A percentile compares a stretch with the other conserved stretches of the same genome.
Conservation (phyloP, 2,888 invertebrate genomes). For the Plebejus argus region DNA sequence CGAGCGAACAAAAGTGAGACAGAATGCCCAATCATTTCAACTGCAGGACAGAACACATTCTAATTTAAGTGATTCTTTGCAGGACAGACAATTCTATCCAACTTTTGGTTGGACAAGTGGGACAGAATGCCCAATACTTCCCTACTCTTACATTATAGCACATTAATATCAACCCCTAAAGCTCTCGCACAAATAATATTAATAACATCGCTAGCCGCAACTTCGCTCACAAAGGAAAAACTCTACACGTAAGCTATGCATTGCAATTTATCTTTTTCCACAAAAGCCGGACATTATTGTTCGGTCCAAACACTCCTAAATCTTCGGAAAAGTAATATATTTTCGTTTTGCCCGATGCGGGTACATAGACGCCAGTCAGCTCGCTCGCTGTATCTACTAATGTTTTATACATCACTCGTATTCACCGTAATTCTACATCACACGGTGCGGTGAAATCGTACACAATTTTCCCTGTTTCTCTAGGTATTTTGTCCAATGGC, state of each 20-base stretch:
- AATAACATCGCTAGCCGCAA: conserved; percentile 61
- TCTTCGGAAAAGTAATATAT: conserved; percentile 82
- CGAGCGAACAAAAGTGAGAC: too few species aligned
- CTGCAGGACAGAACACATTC: too few species aligned
- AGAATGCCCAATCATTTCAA: too few species aligned
- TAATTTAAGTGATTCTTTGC: too few species aligned
- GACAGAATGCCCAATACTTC: too few species aligned
- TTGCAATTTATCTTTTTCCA: conserved; percentile 81
- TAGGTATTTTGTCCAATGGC: not conserved
- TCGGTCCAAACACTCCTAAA: conserved; percentile 82
- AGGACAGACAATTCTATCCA: too few species aligned
- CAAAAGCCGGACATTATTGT: conserved; percentile 83
- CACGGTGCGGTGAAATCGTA: conserved; percentile 56
- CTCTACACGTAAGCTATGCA: conserved; percentile 78
- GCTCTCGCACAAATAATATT: conserved; percentile 69
- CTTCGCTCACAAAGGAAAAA: conserved; percentile 77
- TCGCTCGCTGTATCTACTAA: conserved; percentile 71
- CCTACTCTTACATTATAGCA: not conserved
- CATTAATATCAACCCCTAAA: not conserved
- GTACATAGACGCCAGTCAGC: conserved; percentile 68
- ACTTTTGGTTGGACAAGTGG: too few species aligned
- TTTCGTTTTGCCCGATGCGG: conserved; percentile 81
- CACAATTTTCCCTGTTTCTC: conserved; percentile 38
- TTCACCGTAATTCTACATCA: conserved; percentile 49
- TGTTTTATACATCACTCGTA: conserved; percentile 74